Evolutionary conservation across 2,113 vertebrate species (phyloP).

Genomic region (Pedetes capensis): DNA sequence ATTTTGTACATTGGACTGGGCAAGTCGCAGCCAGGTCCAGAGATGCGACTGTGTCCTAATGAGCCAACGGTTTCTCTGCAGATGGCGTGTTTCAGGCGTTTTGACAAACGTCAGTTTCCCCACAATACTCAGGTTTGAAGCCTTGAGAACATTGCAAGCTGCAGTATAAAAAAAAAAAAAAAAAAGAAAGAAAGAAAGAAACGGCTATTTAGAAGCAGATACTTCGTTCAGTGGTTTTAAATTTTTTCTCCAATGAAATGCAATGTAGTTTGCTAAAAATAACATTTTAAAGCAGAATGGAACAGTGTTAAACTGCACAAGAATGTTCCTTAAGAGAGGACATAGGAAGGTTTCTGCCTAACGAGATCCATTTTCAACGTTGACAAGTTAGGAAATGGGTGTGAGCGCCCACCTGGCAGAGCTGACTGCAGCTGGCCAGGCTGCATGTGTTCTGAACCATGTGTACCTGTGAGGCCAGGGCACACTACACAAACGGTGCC

Average conservation of each 20-base stretch:
- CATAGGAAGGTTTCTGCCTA: too few relatives aligned
- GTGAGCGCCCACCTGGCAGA: too few relatives aligned
- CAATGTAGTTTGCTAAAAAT: too few relatives aligned
- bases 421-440: neutral
- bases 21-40: neutral
- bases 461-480: neutral
- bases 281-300: neutral
- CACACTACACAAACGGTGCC: neutral
- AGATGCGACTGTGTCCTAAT: neutral
- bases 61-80: neutral
- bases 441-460: neutral
- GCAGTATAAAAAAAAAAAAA: neutral
- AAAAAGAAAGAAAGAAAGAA: neutral
- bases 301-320: neutral
- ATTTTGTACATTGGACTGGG: neutral
- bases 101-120: neutral
- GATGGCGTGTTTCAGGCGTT: neutral
- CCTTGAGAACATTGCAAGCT: neutral
- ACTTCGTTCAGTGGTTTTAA: neutral
- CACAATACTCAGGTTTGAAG: neutral
- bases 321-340: neutral
- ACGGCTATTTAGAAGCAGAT: fast-evolving
- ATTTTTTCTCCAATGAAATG: neutral
- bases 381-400: neutral
- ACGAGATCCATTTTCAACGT: neutral